These are phyloP conservation scores for Pomacea maculata DNA, from an alignment of 1,140 invertebrate species.

Conservation along the genomic window DNA sequence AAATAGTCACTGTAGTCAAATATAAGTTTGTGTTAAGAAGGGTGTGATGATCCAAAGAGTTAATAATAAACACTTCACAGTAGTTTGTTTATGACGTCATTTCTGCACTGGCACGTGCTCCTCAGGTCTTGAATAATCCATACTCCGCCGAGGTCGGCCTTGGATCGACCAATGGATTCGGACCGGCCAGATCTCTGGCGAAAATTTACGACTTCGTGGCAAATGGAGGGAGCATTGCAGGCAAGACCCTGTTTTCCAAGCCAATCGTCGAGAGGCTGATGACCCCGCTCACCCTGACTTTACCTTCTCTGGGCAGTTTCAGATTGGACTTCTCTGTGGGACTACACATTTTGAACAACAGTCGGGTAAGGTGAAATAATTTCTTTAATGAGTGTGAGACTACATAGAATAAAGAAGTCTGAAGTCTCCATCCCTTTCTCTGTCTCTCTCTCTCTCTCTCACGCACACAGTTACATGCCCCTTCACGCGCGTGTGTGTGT, in stretches of 20 bases:
- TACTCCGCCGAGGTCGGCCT: slow-evolving; percentile 8
- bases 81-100: background rate
- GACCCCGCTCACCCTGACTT: slow-evolving; percentile 3
- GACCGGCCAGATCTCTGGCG: slow-evolving; percentile 16
- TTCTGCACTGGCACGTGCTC: background rate
- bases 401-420: no score
- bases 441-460: no score
- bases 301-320: background rate
- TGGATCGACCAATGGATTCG: slow-evolving; percentile 18
- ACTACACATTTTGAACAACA: background rate
- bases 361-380: background rate
- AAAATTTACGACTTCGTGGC: slow-evolving; percentile 27
- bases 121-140: slow-evolving; percentile 17
- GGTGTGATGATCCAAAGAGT: no score
- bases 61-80: no score
- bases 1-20: no score
- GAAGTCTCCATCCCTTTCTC: no score
- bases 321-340: background rate
- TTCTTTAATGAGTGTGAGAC: no score
- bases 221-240: slow-evolving; percentile 20
- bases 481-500: no score
- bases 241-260: slow-evolving; percentile 14
- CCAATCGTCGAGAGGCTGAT: slow-evolving; percentile 1
- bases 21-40: no score
- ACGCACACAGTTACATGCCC: no score